Percentiles rank a stretch among this genome's conserved stretches.
phyloP scores from a whole-genome alignment of 2,113 vertebrate genomes.

The Pseudopodoces humilis region DNA sequence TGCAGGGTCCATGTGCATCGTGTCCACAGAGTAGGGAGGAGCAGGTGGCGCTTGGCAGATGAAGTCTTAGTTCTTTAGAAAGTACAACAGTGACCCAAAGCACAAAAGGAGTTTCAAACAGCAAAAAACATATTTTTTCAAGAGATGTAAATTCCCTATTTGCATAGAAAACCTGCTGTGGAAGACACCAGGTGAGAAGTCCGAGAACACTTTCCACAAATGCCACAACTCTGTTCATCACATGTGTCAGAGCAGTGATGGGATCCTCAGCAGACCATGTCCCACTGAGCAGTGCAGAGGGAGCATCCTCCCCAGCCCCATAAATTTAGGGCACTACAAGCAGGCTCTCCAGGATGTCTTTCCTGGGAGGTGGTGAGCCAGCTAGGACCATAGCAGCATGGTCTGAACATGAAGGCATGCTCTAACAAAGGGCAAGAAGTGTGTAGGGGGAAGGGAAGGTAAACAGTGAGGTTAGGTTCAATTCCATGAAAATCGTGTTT shows the following conservation, averaged over 20 bases:
- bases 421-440: not conserved
- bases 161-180: slow-evolving; percentile 28
- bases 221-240: not conserved
- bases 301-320: not conserved
- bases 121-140: not conserved
- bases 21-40: accelerated
- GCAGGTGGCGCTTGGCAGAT: not conserved
- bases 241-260: accelerated
- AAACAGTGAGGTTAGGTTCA: not conserved
- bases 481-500: not conserved
- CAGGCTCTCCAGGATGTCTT: not conserved
- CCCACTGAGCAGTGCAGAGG: not conserved
- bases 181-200: not conserved
- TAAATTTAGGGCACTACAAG: not conserved
- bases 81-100: not conserved
- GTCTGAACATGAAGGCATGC: not conserved
- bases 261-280: not conserved
- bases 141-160: not conserved
- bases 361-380: accelerated
- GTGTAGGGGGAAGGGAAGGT: not conserved
- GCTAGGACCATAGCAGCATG: not conserved
- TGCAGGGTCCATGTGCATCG: not conserved
- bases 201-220: not conserved
- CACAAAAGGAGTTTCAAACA: slow-evolving; percentile 19
- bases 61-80: slow-evolving; percentile 24